phyloP scores from a whole-genome alignment of 2,888 invertebrate genomes.

The Parapristionchus giblindavisi region DNA sequence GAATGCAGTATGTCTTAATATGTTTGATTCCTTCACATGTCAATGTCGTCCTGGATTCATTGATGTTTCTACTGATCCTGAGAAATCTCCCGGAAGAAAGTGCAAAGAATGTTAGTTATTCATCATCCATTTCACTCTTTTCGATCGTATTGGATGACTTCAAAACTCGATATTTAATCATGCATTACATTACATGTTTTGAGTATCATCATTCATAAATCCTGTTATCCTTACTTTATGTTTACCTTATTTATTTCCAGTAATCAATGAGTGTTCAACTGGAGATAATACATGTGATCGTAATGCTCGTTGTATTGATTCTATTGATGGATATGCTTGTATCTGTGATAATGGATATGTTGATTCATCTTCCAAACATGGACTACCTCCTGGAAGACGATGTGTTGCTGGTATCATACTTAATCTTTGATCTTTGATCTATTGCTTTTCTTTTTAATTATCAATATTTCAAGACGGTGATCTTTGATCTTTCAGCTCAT shows the following conservation, averaged over 20 bases:
- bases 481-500: slow-evolving; percentile 48
- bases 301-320: slow-evolving; percentile 67
- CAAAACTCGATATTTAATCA: too few species aligned
- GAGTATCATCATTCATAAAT: too few species aligned
- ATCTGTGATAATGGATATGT: slow-evolving; percentile 62
- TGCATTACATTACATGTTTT: too few species aligned
- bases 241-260: slow-evolving; percentile 48
- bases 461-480: too few species aligned
- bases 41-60: slow-evolving; percentile 67
- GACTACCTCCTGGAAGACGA: slow-evolving; percentile 64
- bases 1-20: slow-evolving; percentile 67
- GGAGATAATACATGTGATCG: slow-evolving; percentile 65
- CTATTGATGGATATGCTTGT: slow-evolving; percentile 59
- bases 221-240: background rate
- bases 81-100: slow-evolving; percentile 61
- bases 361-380: slow-evolving; percentile 65
- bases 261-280: slow-evolving; percentile 69
- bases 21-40: slow-evolving; percentile 67
- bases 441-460: background rate
- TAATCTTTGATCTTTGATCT: background rate
- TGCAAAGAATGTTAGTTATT: slow-evolving; percentile 67
- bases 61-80: slow-evolving; percentile 65
- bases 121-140: too few species aligned
- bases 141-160: too few species aligned
- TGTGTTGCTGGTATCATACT: slow-evolving; percentile 66